Evolutionary conservation across 2,113 vertebrate species (phyloP).

Genomic region (Mus pahari): DNA sequence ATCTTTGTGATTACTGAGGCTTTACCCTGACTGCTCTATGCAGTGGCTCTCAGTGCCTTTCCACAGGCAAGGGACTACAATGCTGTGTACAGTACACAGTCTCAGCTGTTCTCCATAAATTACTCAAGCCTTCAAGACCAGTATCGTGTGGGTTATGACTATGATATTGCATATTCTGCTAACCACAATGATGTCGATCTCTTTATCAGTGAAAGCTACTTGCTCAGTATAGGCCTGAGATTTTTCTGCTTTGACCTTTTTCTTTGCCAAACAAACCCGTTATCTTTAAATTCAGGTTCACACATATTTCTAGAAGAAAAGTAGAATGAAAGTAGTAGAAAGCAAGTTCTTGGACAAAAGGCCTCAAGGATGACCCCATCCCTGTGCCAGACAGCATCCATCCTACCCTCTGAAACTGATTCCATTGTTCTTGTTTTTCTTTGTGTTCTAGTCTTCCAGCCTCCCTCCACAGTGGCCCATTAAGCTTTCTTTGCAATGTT

Average conservation of each 20-base stretch:
- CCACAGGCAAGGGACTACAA: background rate
- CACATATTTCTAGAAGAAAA: background rate
- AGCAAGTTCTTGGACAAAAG: background rate
- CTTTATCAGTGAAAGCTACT: background rate
- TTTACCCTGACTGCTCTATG: background rate
- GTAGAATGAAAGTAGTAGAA: background rate
- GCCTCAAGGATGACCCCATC: too few species aligned
- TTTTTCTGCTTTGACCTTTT: background rate
- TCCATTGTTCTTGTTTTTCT: background rate
- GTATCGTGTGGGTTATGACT: background rate
- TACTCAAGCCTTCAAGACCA: background rate
- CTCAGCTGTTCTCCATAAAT: background rate
- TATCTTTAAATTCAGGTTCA: background rate
- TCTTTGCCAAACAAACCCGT: background rate
- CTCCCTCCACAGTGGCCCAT: background rate
- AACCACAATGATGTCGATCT: too few species aligned
- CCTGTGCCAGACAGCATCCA: background rate
- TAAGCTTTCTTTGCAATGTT: background rate
- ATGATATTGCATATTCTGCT: background rate
- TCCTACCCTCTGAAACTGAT: background rate
- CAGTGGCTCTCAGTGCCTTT: background rate
- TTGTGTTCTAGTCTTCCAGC: background rate
- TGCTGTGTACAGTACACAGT: accelerated
- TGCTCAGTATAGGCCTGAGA: background rate
- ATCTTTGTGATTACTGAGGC: background rate